These are phyloP conservation scores for Embidobia sp. DNA, from an alignment of 2,888 invertebrate species.

Conservation along the genomic window DNA sequence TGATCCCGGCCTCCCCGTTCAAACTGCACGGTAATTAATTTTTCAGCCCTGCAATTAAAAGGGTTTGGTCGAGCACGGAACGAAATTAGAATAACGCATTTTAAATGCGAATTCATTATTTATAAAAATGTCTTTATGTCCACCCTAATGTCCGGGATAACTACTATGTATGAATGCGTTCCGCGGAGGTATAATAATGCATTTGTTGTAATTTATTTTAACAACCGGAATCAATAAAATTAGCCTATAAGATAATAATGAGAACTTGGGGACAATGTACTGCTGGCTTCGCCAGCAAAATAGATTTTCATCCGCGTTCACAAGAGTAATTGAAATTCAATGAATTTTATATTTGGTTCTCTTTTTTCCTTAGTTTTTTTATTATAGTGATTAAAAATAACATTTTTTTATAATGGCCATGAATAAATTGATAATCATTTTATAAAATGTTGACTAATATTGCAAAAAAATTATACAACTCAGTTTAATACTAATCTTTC, in stretches of 20 bases:
- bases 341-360: too few species aligned
- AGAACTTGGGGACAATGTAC: conserved; percentile 39
- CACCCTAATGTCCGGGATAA: background rate
- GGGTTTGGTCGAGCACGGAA: background rate
- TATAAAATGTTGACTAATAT: too few species aligned
- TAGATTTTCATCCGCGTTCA: background rate
- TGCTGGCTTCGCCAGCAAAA: conserved; percentile 9
- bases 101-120: background rate
- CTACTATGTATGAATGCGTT: conserved; percentile 6
- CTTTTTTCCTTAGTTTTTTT: too few species aligned
- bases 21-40: conserved; percentile 42
- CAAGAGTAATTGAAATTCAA: too few species aligned
- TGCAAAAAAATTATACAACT: too few species aligned
- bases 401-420: too few species aligned
- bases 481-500: too few species aligned
- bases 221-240: conserved; percentile 38
- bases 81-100: background rate
- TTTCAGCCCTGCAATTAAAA: conserved; percentile 3
- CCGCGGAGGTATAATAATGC: background rate
- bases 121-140: background rate
- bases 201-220: conserved; percentile 22
- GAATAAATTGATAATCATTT: too few species aligned
- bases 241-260: conserved; percentile 50
- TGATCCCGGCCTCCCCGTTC: background rate
- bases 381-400: too few species aligned